phyloP scores from a whole-genome alignment of 2,888 invertebrate genomes.

The Formica aserva region DNA sequence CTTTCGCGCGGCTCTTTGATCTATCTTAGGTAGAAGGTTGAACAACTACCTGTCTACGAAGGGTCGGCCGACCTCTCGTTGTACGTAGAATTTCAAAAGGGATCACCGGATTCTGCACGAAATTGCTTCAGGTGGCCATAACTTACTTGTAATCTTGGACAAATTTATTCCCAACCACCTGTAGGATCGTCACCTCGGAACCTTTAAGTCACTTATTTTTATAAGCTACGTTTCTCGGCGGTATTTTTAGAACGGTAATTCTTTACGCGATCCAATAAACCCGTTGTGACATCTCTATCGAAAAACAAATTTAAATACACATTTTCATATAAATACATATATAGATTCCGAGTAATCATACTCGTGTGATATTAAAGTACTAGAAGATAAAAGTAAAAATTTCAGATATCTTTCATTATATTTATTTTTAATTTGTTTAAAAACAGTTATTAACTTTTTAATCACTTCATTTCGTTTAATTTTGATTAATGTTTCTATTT shows the following conservation, averaged over 20 bases:
- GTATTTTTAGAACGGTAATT: not conserved
- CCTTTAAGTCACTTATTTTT: slow-evolving; percentile 18
- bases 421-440: not conserved
- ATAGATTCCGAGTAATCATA: not conserved
- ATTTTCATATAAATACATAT: not conserved
- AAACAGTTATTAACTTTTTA: not conserved
- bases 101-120: slow-evolving; percentile 21
- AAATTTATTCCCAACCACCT: slow-evolving; percentile 68
- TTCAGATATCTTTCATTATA: not conserved
- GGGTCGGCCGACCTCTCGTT: not conserved
- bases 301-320: not conserved
- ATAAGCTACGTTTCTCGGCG: slow-evolving; percentile 13
- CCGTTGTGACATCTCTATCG: not conserved
- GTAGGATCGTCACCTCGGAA: slow-evolving; percentile 57
- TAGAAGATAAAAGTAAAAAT: not conserved
- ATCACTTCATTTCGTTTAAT: not conserved
- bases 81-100: slow-evolving; percentile 20
- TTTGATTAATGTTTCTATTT: not conserved
- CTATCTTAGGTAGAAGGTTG: slow-evolving; percentile 21
- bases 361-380: not conserved
- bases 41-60: not conserved
- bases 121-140: slow-evolving; percentile 18
- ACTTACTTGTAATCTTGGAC: slow-evolving; percentile 43
- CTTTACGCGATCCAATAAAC: not conserved
- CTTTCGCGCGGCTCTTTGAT: slow-evolving; percentile 61